phyloP scores from a whole-genome alignment of 2,888 invertebrate genomes.

The Calameuta filiformis region DNA sequence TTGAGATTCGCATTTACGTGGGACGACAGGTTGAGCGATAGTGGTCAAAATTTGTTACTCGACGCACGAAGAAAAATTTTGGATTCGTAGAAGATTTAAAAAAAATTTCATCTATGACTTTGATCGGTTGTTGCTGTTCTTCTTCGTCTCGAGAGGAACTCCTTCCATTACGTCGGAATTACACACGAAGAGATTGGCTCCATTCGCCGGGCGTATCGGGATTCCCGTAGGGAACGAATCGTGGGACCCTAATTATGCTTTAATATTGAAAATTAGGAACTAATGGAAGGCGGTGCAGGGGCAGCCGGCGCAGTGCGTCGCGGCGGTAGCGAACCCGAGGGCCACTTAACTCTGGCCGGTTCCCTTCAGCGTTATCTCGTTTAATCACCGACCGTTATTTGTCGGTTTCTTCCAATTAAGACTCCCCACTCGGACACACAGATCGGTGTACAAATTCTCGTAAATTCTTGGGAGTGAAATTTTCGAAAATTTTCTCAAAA shows the following conservation, averaged over 20 bases:
- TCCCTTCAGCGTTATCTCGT: constrained; percentile 45
- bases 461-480: not conserved
- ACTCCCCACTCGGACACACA: constrained; percentile 7
- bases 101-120: not conserved
- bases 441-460: not conserved
- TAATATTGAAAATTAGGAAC: constrained; percentile 8
- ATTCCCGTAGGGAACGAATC: constrained; percentile 2
- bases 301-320: not conserved
- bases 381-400: constrained; percentile 53
- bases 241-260: constrained; percentile 5
- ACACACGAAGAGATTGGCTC: constrained; percentile 14
- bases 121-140: not conserved
- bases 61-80: not conserved
- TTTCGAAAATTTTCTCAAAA: not conserved
- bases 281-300: constrained; percentile 4
- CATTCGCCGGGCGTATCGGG: constrained; percentile 19
- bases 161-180: not conserved
- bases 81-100: not conserved
- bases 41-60: not conserved
- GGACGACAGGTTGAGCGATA: not conserved
- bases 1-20: not conserved
- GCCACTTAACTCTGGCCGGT: constrained; percentile 45
- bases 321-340: constrained; percentile 48
- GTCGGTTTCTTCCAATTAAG: constrained; percentile 58
- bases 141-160: not conserved